phyloP scores from a whole-genome alignment of 2,888 invertebrate species.

The Tinea trinotella region DNA sequence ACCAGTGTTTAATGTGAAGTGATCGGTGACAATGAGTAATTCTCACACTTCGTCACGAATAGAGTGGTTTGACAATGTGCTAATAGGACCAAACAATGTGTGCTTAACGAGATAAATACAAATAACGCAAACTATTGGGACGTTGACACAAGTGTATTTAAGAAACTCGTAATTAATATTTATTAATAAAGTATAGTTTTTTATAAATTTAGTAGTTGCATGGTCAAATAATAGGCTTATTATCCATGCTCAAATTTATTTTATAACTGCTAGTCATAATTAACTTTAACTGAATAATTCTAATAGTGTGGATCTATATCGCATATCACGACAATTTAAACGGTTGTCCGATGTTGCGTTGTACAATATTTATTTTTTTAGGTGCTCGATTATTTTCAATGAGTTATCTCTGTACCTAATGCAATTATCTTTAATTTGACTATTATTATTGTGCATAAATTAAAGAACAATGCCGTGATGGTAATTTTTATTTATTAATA shows the following conservation, averaged over 20 bases:
- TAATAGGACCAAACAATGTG: constrained; percentile 7
- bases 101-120: background rate
- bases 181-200: constrained; percentile 52
- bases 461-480: background rate
- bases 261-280: constrained; percentile 69
- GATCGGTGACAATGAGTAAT: background rate
- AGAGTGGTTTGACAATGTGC: background rate
- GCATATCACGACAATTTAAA: background rate
- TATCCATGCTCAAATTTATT: constrained; percentile 70
- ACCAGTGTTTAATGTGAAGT: constrained; percentile 11
- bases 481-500: constrained; percentile 1
- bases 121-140: constrained; percentile 1
- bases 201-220: constrained; percentile 64
- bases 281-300: constrained; percentile 29
- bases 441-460: background rate
- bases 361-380: background rate
- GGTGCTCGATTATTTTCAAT: constrained; percentile 12
- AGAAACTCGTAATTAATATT: constrained; percentile 61
- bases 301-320: constrained; percentile 9
- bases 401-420: background rate
- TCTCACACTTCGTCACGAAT: background rate
- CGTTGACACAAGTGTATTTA: constrained; percentile 31
- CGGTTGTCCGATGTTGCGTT: background rate
- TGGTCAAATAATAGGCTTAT: constrained; percentile 63
- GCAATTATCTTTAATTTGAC: background rate